Percentiles rank a stretch among this genome's conserved stretches.
phyloP scores from a whole-genome alignment of 2,113 vertebrate species.

The Dendrocopos noguchii region DNA sequence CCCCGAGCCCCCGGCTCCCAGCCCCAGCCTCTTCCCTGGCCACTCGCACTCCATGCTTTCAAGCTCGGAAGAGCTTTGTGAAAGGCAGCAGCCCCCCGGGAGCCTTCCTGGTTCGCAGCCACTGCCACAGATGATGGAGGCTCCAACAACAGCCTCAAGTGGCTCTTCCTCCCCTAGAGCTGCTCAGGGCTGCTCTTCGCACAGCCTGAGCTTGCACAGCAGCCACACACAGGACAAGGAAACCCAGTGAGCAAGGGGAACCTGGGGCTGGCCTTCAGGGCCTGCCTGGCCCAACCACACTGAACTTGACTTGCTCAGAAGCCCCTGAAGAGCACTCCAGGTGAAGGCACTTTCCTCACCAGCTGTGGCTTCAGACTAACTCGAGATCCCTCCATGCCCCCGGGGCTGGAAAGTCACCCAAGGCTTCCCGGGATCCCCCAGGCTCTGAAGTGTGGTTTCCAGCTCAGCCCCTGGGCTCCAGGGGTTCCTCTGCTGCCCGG shows the following conservation, averaged over 20 bases:
- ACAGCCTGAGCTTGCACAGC: not conserved
- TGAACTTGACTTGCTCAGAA: conserved; percentile 63
- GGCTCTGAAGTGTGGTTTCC: not conserved
- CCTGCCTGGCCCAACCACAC: conserved; percentile 62
- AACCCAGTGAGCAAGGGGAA: conserved; percentile 59
- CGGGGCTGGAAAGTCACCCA: not conserved
- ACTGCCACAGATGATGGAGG: not conserved
- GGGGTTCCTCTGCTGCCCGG: not conserved
- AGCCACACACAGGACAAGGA: conserved; percentile 52
- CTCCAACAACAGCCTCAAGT: not conserved
- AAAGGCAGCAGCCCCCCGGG: too few relatives aligned
- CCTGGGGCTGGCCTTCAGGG: conserved; percentile 59
- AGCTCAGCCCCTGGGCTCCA: not conserved
- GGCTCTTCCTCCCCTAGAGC: not conserved
- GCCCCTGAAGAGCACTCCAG: conserved; percentile 40
- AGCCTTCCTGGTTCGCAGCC: too few relatives aligned
- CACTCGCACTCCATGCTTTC: too few relatives aligned
- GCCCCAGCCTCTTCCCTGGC: not conserved
- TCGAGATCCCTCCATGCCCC: not conserved
- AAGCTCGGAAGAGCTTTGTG: too few relatives aligned
- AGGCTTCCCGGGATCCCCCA: not conserved
- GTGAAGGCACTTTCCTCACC: conserved; percentile 28
- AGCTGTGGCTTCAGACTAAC: not conserved
- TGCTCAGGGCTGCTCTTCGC: not conserved
- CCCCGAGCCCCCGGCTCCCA: fast-evolving